phyloP scores from a whole-genome alignment of 2,113 vertebrate species.

The Tyto alba region DNA sequence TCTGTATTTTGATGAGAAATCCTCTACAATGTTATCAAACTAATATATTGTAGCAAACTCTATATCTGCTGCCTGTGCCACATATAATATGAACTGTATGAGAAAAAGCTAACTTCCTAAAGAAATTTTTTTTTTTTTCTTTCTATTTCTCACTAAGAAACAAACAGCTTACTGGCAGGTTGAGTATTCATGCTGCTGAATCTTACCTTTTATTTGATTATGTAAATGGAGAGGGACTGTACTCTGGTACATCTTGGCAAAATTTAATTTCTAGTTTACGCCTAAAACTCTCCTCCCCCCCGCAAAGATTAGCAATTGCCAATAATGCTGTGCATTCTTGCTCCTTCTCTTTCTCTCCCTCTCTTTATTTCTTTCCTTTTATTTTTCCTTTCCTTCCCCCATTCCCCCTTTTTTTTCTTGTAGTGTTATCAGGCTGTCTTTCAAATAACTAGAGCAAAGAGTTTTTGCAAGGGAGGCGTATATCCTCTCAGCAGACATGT shows the following conservation, averaged over 20 bases:
- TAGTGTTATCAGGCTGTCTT: constrained; percentile 20
- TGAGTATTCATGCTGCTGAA: neutral
- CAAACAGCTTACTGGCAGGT: constrained; percentile 8
- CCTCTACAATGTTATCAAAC: constrained; percentile 58
- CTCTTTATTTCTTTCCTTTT: neutral
- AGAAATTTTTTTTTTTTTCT: neutral
- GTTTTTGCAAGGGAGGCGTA: neutral
- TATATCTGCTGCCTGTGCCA: constrained; percentile 20
- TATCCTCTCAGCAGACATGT: neutral
- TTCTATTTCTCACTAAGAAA: constrained; percentile 27
- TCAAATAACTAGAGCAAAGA: constrained; percentile 33
- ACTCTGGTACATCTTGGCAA: constrained; percentile 21
- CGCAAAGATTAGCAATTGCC: neutral
- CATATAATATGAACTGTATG: constrained; percentile 31
- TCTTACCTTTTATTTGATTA: constrained; percentile 60
- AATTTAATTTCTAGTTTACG: constrained; percentile 41
- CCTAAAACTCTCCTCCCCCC: neutral
- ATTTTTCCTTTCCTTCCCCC: rapidly evolving
- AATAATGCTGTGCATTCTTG: neutral
- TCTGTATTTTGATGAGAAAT: constrained; percentile 54
- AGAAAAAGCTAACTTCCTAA: constrained; percentile 13
- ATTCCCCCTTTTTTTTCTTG: neutral
- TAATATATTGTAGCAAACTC: constrained; percentile 47
- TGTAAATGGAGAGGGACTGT: constrained; percentile 22
- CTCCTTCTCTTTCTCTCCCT: neutral